Evolutionary conservation across 30 jellyfish, hydroid and myxozoan genomes (phyloP).

Genomic region (Rhopilema esculentum): DNA sequence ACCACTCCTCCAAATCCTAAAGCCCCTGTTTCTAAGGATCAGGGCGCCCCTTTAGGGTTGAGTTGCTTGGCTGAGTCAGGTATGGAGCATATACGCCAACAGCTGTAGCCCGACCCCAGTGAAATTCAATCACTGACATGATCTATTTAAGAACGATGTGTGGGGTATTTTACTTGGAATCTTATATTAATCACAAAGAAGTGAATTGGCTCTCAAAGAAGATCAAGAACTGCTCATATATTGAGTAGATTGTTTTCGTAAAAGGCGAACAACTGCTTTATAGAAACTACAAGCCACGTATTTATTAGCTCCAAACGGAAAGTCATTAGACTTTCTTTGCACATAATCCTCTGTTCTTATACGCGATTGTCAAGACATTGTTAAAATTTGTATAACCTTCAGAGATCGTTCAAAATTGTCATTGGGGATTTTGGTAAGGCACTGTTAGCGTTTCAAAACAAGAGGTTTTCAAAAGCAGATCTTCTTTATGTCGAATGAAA

Average conservation of each 20-base stretch:
- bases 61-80: too few relatives aligned
- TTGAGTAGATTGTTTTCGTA: not conserved
- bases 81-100: too few relatives aligned
- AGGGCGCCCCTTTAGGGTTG: too few relatives aligned
- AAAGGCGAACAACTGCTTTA: not conserved
- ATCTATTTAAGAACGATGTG: not conserved
- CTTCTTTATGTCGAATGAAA: conserved; percentile 21
- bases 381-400: not conserved
- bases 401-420: not conserved
- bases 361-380: not conserved
- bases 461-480: conserved; percentile 11
- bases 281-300: not conserved
- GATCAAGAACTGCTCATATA: not conserved
- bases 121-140: too few relatives aligned
- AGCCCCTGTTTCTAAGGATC: too few relatives aligned
- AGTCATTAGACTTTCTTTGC: not conserved
- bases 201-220: not conserved
- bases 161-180: not conserved
- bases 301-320: not conserved
- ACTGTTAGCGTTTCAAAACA: conserved; percentile 45
- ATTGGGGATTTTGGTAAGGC: conserved; percentile 39
- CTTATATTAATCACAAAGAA: not conserved
- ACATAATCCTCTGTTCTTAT: not conserved
- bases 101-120: too few relatives aligned
- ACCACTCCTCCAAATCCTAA: too few relatives aligned